Percentiles rank a stretch among this genome's conserved stretches.
These are phyloP conservation scores for Drosophila mercatorum DNA, from an alignment of 2,888 invertebrate genomes.

Conservation along the genomic window DNA sequence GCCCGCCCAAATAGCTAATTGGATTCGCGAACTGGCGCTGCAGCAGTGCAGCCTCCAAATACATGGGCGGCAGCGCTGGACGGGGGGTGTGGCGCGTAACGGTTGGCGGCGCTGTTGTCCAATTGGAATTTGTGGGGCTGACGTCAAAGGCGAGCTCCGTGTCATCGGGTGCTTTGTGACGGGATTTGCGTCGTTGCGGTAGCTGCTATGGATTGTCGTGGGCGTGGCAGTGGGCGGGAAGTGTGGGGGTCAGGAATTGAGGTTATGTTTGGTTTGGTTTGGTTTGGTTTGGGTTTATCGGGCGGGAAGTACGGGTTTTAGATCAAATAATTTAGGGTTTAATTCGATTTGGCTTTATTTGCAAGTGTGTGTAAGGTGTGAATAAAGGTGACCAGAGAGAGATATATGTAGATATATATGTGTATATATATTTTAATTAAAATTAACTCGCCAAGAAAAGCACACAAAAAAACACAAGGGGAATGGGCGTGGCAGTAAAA, in stretches of 20 bases:
- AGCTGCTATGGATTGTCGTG: constrained; percentile 54
- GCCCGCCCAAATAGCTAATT: constrained; percentile 89
- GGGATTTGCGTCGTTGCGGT: constrained; percentile 63
- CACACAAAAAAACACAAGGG: neutral
- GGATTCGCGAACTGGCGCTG: constrained; percentile 87
- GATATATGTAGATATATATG: constrained; percentile 49
- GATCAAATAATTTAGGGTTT: constrained; percentile 78
- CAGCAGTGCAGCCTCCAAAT: constrained; percentile 70
- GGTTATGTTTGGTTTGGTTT: constrained; percentile 3
- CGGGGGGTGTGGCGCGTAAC: neutral
- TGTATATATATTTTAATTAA: constrained; percentile 28
- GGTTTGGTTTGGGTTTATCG: neutral
- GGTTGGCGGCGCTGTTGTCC: constrained; percentile 14
- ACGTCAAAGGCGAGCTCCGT: constrained; percentile 60
- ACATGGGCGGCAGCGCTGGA: constrained; percentile 82
- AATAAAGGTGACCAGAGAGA: constrained; percentile 46
- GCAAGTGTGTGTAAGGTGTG: constrained; percentile 41
- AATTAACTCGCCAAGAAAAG: constrained; percentile 22
- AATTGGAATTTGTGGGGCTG: constrained; percentile 46
- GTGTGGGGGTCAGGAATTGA: neutral
- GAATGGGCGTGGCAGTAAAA: neutral
- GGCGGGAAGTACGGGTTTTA: constrained; percentile 38
- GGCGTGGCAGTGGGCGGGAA: constrained; percentile 20
- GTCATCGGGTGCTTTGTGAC: constrained; percentile 69
- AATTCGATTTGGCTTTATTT: constrained; percentile 76